These are phyloP conservation scores for Epicauta chinensis DNA, from an alignment of 1,140 invertebrate genomes.

Conservation along the genomic window DNA sequence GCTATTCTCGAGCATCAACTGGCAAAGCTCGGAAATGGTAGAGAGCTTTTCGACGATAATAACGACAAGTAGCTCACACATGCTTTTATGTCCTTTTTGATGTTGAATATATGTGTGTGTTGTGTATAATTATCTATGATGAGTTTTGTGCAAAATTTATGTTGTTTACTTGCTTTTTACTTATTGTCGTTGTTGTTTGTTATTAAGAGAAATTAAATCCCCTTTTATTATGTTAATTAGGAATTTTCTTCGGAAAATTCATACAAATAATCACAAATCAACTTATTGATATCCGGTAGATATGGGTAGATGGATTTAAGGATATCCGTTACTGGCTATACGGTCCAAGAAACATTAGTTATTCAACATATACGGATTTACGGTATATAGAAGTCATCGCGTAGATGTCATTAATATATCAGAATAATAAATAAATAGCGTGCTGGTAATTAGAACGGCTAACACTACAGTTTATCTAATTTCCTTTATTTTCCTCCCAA, in stretches of 20 bases:
- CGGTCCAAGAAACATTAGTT: slow-evolving; percentile 17
- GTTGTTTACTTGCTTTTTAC: slow-evolving; percentile 29
- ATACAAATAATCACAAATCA: too few relatives aligned
- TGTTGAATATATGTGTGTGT: slow-evolving; percentile 28
- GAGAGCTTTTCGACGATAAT: slow-evolving; percentile 38
- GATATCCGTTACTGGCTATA: slow-evolving; percentile 18
- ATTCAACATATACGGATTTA: slow-evolving; percentile 13
- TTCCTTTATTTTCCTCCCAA: neutral
- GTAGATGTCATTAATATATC: slow-evolving; percentile 11
- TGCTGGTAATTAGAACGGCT: too few relatives aligned
- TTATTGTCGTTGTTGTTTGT: too few relatives aligned
- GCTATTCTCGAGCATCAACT: slow-evolving; percentile 11
- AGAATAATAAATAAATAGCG: too few relatives aligned
- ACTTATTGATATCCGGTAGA: neutral
- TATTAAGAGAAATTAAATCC: too few relatives aligned
- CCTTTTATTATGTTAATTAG: too few relatives aligned
- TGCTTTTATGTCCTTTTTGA: slow-evolving; percentile 39
- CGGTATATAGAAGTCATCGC: slow-evolving; percentile 16
- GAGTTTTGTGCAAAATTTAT: slow-evolving; percentile 40
- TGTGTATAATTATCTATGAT: too few relatives aligned
- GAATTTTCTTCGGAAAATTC: too few relatives aligned
- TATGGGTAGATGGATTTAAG: slow-evolving; percentile 16
- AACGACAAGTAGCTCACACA: slow-evolving; percentile 38
- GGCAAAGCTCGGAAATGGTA: slow-evolving; percentile 32
- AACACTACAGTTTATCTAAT: slow-evolving; percentile 2